phyloP scores from a whole-genome alignment of 2,888 invertebrate genomes.

The Diplazon laetatorius region DNA sequence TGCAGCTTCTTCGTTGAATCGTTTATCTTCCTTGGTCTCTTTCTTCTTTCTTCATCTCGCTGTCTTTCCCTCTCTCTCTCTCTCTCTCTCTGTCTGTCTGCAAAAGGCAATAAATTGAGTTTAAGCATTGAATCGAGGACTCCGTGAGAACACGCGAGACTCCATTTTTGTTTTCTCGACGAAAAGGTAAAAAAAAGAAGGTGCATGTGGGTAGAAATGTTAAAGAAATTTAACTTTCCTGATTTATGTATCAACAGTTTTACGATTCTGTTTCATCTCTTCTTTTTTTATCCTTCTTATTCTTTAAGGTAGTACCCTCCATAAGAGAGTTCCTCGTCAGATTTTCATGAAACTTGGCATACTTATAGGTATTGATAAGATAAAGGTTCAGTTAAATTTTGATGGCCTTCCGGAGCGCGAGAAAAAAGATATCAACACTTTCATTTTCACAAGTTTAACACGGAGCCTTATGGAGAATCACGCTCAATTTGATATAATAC shows the following conservation, averaged over 20 bases:
- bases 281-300: slow-evolving; percentile 17
- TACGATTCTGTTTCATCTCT: not conserved
- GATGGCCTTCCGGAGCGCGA: too few relatives aligned
- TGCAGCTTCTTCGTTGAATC: slow-evolving; percentile 1
- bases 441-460: too few relatives aligned
- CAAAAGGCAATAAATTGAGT: slow-evolving; percentile 10
- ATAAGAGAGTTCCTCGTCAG: too few relatives aligned
- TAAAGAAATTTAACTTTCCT: slow-evolving; percentile 42
- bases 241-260: slow-evolving; percentile 33
- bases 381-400: too few relatives aligned
- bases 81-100: too few relatives aligned
- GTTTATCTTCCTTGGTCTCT: not conserved
- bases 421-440: too few relatives aligned
- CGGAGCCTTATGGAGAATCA: too few relatives aligned
- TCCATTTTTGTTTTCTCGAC: not conserved
- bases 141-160: not conserved
- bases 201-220: slow-evolving; percentile 44
- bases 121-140: slow-evolving; percentile 11
- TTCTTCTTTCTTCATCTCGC: not conserved
- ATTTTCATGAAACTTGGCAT: too few relatives aligned
- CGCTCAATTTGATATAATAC: too few relatives aligned
- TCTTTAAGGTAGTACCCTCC: too few relatives aligned
- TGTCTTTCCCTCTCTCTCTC: too few relatives aligned
- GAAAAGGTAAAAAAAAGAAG: slow-evolving; percentile 21
- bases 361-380: too few relatives aligned